Conservation (phyloP, 1,140 invertebrate genomes). For the Eulimnadia texana region DNA sequence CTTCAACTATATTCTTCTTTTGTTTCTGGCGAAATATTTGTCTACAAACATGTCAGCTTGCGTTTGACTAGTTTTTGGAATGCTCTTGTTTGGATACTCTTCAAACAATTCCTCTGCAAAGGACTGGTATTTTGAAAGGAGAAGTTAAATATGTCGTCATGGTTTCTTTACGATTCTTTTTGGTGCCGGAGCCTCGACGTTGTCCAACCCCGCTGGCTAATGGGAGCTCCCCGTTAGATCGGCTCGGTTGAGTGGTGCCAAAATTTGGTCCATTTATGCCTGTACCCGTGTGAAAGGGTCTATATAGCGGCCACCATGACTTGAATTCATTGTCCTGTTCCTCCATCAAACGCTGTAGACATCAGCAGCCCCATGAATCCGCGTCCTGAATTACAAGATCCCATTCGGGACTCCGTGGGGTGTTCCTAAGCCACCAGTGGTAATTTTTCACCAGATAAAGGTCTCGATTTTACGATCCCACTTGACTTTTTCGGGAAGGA, state of each 20-base stretch:
- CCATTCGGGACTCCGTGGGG: background rate
- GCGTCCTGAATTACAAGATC: background rate
- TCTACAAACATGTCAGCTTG: too few species aligned
- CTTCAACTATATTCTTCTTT: too few species aligned
- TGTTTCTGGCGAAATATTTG: too few species aligned
- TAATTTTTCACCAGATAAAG: background rate
- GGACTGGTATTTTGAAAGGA: too few species aligned
- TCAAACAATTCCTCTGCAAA: too few species aligned
- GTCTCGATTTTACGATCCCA: background rate
- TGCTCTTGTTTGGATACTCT: too few species aligned
- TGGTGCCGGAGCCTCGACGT: too few species aligned
- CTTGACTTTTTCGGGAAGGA: too few species aligned
- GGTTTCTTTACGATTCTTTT: too few species aligned
- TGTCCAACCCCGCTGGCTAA: too few species aligned
- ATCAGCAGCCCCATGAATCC: background rate
- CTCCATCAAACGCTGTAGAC: background rate
- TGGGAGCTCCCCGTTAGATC: background rate
- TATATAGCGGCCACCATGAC: background rate
- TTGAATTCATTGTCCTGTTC: background rate
- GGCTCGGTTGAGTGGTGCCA: background rate
- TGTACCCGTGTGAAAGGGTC: background rate
- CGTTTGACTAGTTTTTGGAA: too few species aligned
- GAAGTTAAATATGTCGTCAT: too few species aligned
- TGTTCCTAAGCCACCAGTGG: background rate
- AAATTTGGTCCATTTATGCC: background rate